phyloP scores from a whole-genome alignment of 1,140 invertebrate genomes.

The Matsumurasca onukii region DNA sequence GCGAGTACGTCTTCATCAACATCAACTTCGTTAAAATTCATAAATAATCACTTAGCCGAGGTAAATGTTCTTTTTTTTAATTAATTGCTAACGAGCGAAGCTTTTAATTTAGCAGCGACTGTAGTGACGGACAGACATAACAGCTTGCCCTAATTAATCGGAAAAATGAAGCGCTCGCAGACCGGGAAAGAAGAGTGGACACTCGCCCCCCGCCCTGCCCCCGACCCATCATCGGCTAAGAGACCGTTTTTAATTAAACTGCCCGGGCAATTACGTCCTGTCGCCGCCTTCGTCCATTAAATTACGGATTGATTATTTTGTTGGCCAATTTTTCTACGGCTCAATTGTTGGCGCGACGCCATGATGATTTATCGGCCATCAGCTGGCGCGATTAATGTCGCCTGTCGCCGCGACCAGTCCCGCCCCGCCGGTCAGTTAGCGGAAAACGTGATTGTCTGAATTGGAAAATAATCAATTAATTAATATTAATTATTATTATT shows the following conservation, averaged over 20 bases:
- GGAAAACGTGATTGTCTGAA: no score
- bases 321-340: slow-evolving; percentile 20
- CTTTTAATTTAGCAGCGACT: slow-evolving; percentile 18
- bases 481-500: no score
- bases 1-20: neutral
- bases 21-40: slow-evolving; percentile 16
- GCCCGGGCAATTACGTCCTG: slow-evolving; percentile 13
- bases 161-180: slow-evolving; percentile 16
- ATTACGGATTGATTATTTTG: slow-evolving; percentile 25
- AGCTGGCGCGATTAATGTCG: neutral
- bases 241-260: slow-evolving; percentile 17
- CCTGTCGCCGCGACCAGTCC: no score
- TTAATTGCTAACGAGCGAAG: slow-evolving; percentile 4
- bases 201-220: no score
- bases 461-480: no score
- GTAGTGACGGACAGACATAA: slow-evolving; percentile 3
- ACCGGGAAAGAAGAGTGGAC: no score
- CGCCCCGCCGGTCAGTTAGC: no score
- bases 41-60: slow-evolving; percentile 18
- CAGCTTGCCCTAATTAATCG: slow-evolving; percentile 20
- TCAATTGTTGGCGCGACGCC: neutral
- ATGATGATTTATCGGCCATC: slow-evolving; percentile 6
- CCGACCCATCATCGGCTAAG: neutral
- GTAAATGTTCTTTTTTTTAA: slow-evolving; percentile 15
- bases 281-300: slow-evolving; percentile 10